Conservation (phyloP, 2,888 invertebrate species). For the Caenorhabditis wallacei region DNA sequence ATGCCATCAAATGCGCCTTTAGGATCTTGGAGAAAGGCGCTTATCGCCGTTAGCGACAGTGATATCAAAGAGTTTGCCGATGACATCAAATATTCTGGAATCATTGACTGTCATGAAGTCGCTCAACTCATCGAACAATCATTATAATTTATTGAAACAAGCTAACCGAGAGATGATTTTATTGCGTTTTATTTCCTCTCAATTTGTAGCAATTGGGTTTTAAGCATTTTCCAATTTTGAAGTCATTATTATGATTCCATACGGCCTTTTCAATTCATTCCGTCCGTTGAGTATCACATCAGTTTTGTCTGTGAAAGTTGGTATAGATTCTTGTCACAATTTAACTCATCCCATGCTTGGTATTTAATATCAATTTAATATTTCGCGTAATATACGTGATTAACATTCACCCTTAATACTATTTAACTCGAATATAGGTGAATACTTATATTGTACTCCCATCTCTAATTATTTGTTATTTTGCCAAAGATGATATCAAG, state of each 20-base stretch:
- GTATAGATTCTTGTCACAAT: conserved; percentile 46
- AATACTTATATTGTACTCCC: conserved; percentile 32
- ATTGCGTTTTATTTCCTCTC: conserved; percentile 51
- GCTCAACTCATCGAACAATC: conserved; percentile 51
- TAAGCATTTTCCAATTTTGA: conserved; percentile 55
- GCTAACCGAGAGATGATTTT: conserved; percentile 56
- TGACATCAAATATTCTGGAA: conserved; percentile 46
- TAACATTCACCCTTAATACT: conserved; percentile 28
- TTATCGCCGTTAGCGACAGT: conserved; percentile 36
- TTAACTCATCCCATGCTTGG: conserved; percentile 31
- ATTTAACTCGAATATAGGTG: neutral
- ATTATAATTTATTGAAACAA: conserved; percentile 38
- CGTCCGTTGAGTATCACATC: conserved; percentile 48
- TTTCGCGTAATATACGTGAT: conserved; percentile 37
- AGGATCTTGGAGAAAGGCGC: conserved; percentile 48
- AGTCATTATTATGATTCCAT: conserved; percentile 49
- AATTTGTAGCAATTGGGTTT: conserved; percentile 32
- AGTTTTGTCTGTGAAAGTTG: conserved; percentile 39
- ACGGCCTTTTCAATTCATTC: conserved; percentile 43
- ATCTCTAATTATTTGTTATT: neutral
- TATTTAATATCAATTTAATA: conserved; percentile 40
- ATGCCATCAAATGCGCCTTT: conserved; percentile 34
- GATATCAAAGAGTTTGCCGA: conserved; percentile 51
- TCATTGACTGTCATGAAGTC: conserved; percentile 53
- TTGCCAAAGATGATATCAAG: conserved; percentile 20